Percentiles rank a stretch among this genome's conserved stretches.
Evolutionary conservation across 23 tunicate genomes (phyloP).

Genomic region (Diplosoma virens): DNA sequence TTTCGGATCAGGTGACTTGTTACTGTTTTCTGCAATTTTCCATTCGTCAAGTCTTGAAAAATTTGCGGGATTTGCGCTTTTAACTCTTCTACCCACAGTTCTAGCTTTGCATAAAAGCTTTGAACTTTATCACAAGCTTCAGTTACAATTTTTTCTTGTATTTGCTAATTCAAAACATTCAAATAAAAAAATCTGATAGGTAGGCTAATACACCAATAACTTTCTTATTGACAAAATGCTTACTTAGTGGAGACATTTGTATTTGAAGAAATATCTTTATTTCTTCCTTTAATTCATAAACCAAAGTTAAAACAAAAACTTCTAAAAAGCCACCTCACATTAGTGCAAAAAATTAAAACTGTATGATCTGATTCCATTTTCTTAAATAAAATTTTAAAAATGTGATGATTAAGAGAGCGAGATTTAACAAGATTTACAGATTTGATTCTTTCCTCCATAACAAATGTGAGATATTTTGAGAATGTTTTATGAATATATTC

Average conservation of each 20-base stretch:
- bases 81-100: background rate
- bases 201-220: background rate
- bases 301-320: background rate
- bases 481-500: too few relatives aligned
- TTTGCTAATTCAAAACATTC: background rate
- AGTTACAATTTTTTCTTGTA: background rate
- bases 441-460: too few relatives aligned
- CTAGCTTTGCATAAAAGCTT: background rate
- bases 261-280: background rate
- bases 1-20: too few relatives aligned
- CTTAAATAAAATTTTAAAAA: too few relatives aligned
- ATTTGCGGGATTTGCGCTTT: background rate
- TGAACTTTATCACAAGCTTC: background rate
- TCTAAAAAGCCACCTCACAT: background rate
- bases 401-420: too few relatives aligned
- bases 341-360: too few relatives aligned
- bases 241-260: background rate
- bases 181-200: background rate
- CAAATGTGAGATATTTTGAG: too few relatives aligned
- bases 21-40: background rate
- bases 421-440: too few relatives aligned
- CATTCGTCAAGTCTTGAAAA: background rate
- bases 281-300: background rate
- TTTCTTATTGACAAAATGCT: background rate
- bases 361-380: too few relatives aligned